Evolutionary conservation across 2,113 vertebrate genomes (phyloP), one percentile per base, ranked within the genome.

Genomic region (Phyllopteryx taeniolatus): DNA sequence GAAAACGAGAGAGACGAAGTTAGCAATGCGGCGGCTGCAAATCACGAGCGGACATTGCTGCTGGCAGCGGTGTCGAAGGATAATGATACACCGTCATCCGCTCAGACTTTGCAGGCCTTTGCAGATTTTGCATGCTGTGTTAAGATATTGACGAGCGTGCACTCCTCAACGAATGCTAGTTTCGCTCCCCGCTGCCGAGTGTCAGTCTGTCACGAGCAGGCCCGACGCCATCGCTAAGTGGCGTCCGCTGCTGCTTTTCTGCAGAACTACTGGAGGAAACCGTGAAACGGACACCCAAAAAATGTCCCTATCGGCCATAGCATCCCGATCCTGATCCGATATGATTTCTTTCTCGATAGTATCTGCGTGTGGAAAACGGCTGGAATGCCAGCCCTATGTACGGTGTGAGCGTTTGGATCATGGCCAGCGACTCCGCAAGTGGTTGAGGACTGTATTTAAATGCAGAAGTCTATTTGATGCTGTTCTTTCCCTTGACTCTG

Each of bases 401-500:
- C 42, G 35, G 68, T 71, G 66, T 22, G 10, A 46, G 56, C 68
- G 20, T 64, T 22, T 14, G 17, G 49, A 72, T 15, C 74, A 57
- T 61, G 73, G 77, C 72, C 79, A 77, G 56, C 71, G 68, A 83
- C 63, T 76, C 51, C n/a, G 66, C 51, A 60, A 81, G 81, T 72
- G 78, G 42, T 46, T 56, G 80, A 83, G 65, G 62, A 62, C 62
- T 83, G 74, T 86, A 85, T 88, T 88, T 89, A 79, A 78, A 63
- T 74, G 43, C 79, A 78, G 68, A 64, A 79, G 83, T 81, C 67
- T 79, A 81, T 88, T 87, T 89, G 89, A 92, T 89, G 83, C 89
- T 91, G 84, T 90, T 85, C 78, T 89, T 88, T 83, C 81, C 79
- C 73, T 67, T 9, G 43, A 83, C 76, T 86, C 88, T 87, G 86